Evolutionary conservation across 2,888 invertebrate genomes (phyloP), one percentile per base, ranked within the genome.

Genomic region (Agonum fuliginosum): DNA sequence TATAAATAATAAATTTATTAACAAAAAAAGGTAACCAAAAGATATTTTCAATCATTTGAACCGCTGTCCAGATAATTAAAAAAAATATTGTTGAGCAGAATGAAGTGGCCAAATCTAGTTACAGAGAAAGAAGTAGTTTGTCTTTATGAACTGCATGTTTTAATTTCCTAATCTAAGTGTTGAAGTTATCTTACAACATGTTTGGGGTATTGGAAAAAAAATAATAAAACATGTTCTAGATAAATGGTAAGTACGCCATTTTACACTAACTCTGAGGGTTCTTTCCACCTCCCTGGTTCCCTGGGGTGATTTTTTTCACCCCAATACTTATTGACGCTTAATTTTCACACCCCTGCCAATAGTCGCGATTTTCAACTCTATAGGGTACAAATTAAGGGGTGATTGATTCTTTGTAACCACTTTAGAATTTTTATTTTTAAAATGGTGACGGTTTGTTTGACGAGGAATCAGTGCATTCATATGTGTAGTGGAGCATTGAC

Each of bases 161-260:
- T n/a, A 54, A 14, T 22, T 22, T 17, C 1, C 10, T 22, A 37
- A 27, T 71, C 27, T 71, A 71, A 48, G n/a, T 71, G 71, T 71
- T 41, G 10, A 41, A 70, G 19, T 20, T 48, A n/a, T 73, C 20
- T 62, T 22, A 80, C 81, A 83, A 84, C 84, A 84, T 84, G 83
- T 82, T 81, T 84, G 85, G 86, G 86, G 86, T 85, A 85, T 85
- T 86, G 85, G 85, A 84, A 81, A 80, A 79, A 78, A 73, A 75
- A 83, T 81, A 81, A 80, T 79, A 79, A 79, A 80, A 79, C 70
- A 80, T 81, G 81, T 81, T 84, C 83, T 78, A 75, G 78, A 81
- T 80, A 81, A 79, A 80, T 82, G 86, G 86, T 86, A 83, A 85
- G 86, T 86, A 82, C 83, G 54, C 48, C 72, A 72, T 72, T 37